Evolutionary conservation across 1,140 invertebrate species (phyloP), one percentile per base, ranked within the genome.

Genomic region (Calliphora vicina): DNA sequence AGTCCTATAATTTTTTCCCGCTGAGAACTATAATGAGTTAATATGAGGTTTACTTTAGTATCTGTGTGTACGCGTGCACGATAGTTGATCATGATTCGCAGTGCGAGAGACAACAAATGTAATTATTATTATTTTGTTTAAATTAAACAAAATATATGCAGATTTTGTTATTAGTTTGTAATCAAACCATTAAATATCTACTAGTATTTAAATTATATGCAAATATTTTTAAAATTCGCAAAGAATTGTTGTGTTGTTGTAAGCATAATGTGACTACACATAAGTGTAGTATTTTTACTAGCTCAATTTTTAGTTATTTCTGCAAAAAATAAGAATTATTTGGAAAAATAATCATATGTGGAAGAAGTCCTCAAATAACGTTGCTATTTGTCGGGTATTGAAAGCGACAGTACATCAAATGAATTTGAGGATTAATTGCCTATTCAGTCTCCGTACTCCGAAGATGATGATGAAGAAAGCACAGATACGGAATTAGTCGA

Each of bases 211-310:
- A 73, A 73, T 73, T 23, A 73, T 73, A 25, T 73, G 71, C 27
- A 73, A 73, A 73, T 25, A 73, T 73, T 73, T 12, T 73, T 4
- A n/a, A 73, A 73, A 73, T 73, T 10, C 50, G 15, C 17, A 10
- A 57, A 57, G 2, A 73, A 73, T 27, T 27, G 4, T 73, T 26
- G 6, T 9, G 23, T 17, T 73, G 10, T 73, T 25, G 71, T 73
- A 73, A 73, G 71, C 23, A 73, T 29, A 73, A 73, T 73, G 23
- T 73, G 71, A 10, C 71, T 73, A 73, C 71, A 73, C 71, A 73
- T 9, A 25, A 23, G 71, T 73, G 71, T 73, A 73, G 71, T 17
- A 15, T 27, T 73, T 73, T 73, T 25, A 73, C 71, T 73, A 73
- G 4, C 17, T 73, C 10, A 73, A 73, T 25, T 73, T 73, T 8